Evolutionary conservation across 2,888 invertebrate genomes (phyloP).

Genomic region (Lymantria monacha): DNA sequence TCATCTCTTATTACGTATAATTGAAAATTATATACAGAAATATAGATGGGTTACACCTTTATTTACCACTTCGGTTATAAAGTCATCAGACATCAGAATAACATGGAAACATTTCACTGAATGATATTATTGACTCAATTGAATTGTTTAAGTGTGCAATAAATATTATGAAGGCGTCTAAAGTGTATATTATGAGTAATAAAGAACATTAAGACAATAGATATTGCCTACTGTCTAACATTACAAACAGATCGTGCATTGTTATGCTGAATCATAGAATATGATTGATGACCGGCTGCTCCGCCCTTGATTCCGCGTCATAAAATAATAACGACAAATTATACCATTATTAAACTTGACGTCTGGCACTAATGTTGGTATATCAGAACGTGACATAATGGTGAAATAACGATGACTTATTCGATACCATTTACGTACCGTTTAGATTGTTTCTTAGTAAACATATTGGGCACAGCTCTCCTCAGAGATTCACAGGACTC

Average conservation of each 20-base stretch:
- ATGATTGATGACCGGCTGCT: conserved; percentile 49
- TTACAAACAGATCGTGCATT: conserved; percentile 36
- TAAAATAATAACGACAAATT: conserved; percentile 63
- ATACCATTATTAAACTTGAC: conserved; percentile 47
- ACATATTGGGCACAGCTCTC: too few relatives aligned
- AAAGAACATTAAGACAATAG: conserved; percentile 41
- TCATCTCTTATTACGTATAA: too few relatives aligned
- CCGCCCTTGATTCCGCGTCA: conserved; percentile 52
- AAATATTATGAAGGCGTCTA: conserved; percentile 37
- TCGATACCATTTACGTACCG: not conserved
- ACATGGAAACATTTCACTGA: not conserved
- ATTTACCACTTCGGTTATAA: too few relatives aligned
- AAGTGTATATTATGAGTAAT: conserved; percentile 3
- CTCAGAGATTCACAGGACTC: too few relatives aligned
- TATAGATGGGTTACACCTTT: too few relatives aligned
- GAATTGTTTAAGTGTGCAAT: conserved; percentile 15
- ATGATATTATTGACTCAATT: not conserved
- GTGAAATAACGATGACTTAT: conserved; percentile 29
- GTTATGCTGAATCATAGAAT: conserved; percentile 55
- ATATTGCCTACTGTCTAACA: conserved; percentile 36
- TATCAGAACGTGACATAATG: conserved; percentile 31
- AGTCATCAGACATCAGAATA: too few relatives aligned
- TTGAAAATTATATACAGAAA: too few relatives aligned
- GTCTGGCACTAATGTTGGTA: conserved; percentile 31
- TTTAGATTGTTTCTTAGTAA: too few relatives aligned